Base-by-base conservation (phyloP, 2,113 vertebrate species). In the Gymnocephalus cernua region DNA sequence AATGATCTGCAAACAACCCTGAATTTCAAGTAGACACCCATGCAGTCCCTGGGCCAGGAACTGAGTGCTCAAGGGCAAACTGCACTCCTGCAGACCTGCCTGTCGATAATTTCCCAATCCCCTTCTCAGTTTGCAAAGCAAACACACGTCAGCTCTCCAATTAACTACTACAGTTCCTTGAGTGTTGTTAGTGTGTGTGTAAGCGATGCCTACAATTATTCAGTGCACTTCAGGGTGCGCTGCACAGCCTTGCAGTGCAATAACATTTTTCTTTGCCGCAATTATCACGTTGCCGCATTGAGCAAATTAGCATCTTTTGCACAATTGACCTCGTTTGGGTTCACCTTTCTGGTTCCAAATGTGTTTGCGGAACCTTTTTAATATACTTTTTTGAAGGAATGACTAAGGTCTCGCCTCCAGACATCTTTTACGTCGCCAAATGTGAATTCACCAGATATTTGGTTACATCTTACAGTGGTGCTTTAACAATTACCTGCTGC, bases 61-160 rank as follows among this genome's bases (percentile, higher is more conserved):
- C 85, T 6, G 45, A 79, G 64, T 16, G 86, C 86, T 79, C 38
- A 29, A 79, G 84, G 80, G 77, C 83, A 80, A 23, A 79, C 76
- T 51, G 72, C 67, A 3, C 84, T 84, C 75, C 81, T 57, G 79
- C 85, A 84, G 83, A 83, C 66, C 86, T 64, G 74, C 41, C 84
- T 59, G 89, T 75, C 74, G 70, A 88, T 91, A 89, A 90, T 91
- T 91, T 91, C 76, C 86, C 85, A 88, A 88, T 83, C 81, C 85
- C 69, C 86, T 54, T 89, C 91, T 93, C 91, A 79, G 84, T 89
- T 93, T 90, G 80, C 90, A 91, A 87, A 90, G 84, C 72, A 90
- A 92, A 91, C 89, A 91, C 70, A 81, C 35, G 61, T 84, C 85
- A 75, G 74, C 65, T 62, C 82, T 77, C 83, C 89, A 89, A 90